phyloP scores from a whole-genome alignment of 2,797 vertebrate species.

The Rhabdomys pumilio region DNA sequence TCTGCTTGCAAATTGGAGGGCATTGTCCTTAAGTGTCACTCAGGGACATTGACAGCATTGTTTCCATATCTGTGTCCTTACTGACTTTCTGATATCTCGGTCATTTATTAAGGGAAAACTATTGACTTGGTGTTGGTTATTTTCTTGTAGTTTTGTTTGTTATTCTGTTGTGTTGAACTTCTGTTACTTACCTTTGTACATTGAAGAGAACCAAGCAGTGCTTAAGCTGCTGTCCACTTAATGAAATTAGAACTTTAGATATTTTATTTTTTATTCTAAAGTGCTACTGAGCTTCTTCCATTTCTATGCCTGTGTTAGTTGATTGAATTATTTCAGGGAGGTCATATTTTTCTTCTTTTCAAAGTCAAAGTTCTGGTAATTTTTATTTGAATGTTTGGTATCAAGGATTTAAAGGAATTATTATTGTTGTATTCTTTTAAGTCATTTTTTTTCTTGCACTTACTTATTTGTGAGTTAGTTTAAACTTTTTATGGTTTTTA shows the following conservation, averaged over 20 bases:
- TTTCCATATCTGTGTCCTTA: not conserved
- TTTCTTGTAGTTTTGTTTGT: not conserved
- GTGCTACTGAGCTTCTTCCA: not conserved
- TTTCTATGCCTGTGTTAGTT: not conserved
- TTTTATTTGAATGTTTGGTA: not conserved
- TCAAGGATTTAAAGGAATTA: not conserved
- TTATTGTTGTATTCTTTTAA: not conserved
- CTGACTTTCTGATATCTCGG: not conserved
- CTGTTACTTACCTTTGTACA: not conserved
- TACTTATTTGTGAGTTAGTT: not conserved
- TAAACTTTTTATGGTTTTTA: not conserved
- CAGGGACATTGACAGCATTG: not conserved
- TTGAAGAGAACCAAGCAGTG: not conserved
- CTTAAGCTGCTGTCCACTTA: not conserved
- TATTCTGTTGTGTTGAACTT: not conserved
- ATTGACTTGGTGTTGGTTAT: not conserved
- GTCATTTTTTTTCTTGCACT: not conserved
- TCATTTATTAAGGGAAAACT: not conserved
- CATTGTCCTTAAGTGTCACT: not conserved
- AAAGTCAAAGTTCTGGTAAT: not conserved
- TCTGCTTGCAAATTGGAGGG: too few species aligned
- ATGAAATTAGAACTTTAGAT: not conserved
- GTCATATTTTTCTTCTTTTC: not conserved
- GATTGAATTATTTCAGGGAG: not conserved
- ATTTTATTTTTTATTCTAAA: not conserved